phyloP scores from a whole-genome alignment of 2,113 vertebrate species.

The Gallinago jamesoni region DNA sequence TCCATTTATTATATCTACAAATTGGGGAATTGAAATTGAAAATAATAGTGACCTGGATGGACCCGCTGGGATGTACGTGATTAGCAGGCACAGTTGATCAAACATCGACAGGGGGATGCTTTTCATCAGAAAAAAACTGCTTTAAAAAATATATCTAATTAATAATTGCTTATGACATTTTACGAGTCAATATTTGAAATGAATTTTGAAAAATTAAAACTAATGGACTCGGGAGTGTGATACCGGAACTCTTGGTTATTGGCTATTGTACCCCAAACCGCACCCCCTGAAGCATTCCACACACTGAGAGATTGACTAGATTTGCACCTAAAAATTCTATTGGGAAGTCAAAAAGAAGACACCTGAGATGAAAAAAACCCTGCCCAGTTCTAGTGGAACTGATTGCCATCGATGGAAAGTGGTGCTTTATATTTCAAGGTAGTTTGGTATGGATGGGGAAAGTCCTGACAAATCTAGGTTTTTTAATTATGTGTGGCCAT shows the following conservation, averaged over 20 bases:
- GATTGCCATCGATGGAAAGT: not conserved
- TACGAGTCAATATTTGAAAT: not conserved
- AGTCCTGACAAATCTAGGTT: not conserved
- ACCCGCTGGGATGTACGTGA: fast-evolving
- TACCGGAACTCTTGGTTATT: no score
- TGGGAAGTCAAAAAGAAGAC: not conserved
- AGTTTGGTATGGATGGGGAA: not conserved
- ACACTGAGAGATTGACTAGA: not conserved
- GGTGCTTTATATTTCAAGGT: not conserved
- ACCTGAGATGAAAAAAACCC: not conserved
- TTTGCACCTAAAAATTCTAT: not conserved
- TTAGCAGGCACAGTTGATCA: not conserved
- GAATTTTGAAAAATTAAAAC: not conserved
- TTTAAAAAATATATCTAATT: not conserved
- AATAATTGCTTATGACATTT: not conserved
- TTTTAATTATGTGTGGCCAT: not conserved
- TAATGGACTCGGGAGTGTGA: not conserved
- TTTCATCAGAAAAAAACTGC: not conserved
- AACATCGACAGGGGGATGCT: not conserved
- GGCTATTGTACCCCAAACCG: not conserved
- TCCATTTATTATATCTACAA: not conserved
- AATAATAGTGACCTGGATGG: not conserved
- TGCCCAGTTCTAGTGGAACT: not conserved
- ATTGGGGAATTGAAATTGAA: not conserved
- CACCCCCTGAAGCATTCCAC: not conserved